Conservation (phyloP, 37 sponge, comb jelly and placozoan species). For the Bolinopsis microptera region DNA sequence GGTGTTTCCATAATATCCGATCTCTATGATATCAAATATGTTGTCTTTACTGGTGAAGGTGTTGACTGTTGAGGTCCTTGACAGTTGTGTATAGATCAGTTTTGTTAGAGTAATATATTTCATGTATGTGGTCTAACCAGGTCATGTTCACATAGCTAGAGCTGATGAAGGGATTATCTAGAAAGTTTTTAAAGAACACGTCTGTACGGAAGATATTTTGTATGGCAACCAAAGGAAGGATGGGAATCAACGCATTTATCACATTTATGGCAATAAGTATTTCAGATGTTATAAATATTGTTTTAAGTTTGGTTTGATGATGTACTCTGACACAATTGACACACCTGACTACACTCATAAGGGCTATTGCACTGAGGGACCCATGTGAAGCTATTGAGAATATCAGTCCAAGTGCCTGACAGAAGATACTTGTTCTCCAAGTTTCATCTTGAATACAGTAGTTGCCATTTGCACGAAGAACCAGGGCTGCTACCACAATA, state of each 20-base stretch:
- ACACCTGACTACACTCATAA: conserved; percentile 16
- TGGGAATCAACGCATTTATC: neutral
- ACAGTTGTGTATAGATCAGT: neutral
- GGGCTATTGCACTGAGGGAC: neutral
- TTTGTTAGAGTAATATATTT: neutral
- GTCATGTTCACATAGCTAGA: neutral
- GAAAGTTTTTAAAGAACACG: neutral
- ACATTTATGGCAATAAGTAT: neutral
- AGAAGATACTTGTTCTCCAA: conserved; percentile 32
- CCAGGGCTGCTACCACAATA: neutral
- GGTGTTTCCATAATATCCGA: conserved; percentile 6
- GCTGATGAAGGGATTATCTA: neutral
- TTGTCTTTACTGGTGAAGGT: neutral
- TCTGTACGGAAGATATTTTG: neutral
- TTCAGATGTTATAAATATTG: neutral
- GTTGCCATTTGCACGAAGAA: neutral
- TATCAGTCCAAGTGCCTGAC: neutral
- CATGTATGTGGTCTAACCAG: neutral
- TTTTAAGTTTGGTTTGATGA: neutral
- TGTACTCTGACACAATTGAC: neutral
- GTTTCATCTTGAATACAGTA: neutral
- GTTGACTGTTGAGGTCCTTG: neutral
- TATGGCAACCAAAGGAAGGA: neutral
- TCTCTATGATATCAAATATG: neutral
- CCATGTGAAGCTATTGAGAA: conserved; percentile 30